Evolutionary conservation across 2,113 vertebrate genomes (phyloP), one percentile per base, ranked within the genome.

Genomic region (Grantiella picta): DNA sequence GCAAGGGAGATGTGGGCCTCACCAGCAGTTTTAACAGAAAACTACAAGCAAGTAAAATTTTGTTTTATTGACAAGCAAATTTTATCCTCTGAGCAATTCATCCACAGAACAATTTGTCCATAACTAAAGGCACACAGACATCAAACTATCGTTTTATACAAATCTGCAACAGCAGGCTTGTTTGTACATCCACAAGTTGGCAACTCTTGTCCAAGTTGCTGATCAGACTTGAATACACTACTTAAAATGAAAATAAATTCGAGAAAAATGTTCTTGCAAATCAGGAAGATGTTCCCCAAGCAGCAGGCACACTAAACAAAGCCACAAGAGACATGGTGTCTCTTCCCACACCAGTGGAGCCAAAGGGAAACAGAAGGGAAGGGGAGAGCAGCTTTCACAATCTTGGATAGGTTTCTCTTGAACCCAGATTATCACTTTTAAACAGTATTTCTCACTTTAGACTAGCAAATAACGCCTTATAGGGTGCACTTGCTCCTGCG

Each of bases 401-500:
- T 16, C 38, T 31, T 36, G 38, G 71, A 53, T 3, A 15, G 12
- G 21, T 28, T 83, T 70, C 36, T 66, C 47, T 56, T 61, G 40
- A 77, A 81, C 19, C 11, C 45, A 50, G 25, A 47, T 42, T 5
- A 86, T 8, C n/a, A 19, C 18, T 66, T 66, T 45, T 10, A 27
- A 73, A 47, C 11, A 2, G 22, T 0, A 0, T 16, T 73, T 89
- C 42, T 66, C 38, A 47, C 36, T 17, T 12, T 0, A 60, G 53
- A 38, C 13, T 45, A 44, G 33, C 31, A 68, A 52, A 17, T 2
- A 59, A 44, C 4, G 33, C 20, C 27, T 53, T 24, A 19, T n/a
- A 45, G 36, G 15, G 24, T 0, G 0, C 1, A 2, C 20, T 29
- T 33, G 42, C 73, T 49, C 23, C 50, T 0, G 0, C 1, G 1